Evolutionary conservation across 2,113 vertebrate species (phyloP), one percentile per base, ranked within the genome.

Genomic region (Limanda limanda): DNA sequence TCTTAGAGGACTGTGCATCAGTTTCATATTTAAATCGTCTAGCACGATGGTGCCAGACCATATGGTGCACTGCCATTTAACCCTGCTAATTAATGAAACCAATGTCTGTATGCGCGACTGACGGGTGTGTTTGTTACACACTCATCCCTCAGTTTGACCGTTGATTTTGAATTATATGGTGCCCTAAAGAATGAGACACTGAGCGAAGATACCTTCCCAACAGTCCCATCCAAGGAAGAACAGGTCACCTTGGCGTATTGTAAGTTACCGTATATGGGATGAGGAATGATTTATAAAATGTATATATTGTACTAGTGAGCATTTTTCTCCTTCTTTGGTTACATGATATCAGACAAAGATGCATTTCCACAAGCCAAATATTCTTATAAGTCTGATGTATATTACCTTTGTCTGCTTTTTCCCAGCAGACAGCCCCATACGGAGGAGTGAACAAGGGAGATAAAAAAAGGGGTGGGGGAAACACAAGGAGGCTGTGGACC

Each of bases 401-500:
- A 77, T 81, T 78, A 78, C 76, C 74, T 76, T 45, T 2, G 61
- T 83, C 70, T n/a, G 4, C 40, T 74, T 71, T 67, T 47, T 86
- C 87, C 88, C 82, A 87, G 76, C 68, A 86, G 80, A 86, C 59
- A 2, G 17, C 74, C 79, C 67, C 54, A 80, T 77, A 70, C 66
- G 61, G 75, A 76, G 68, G 42, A 64, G 71, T 9, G 72, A 77
- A 84, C 68, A 82, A 71, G 71, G 67, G n/a, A 23, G 35, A 57
- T 31, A 52, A 55, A 11, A 68, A 37, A 55, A 60, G 71, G 64
- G 47, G 47, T 18, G 48, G 71, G 31, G 63, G 73, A 75, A 86
- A 83, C 76, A 82, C 70, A 84, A 75, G 65, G 59, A 85, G 70
- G 68, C 71, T 81, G 56, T 60, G 82, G 85, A 88, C 95, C 94